Evolutionary conservation across 2,113 vertebrate genomes (phyloP).

Genomic region (Bujurquina vittata): DNA sequence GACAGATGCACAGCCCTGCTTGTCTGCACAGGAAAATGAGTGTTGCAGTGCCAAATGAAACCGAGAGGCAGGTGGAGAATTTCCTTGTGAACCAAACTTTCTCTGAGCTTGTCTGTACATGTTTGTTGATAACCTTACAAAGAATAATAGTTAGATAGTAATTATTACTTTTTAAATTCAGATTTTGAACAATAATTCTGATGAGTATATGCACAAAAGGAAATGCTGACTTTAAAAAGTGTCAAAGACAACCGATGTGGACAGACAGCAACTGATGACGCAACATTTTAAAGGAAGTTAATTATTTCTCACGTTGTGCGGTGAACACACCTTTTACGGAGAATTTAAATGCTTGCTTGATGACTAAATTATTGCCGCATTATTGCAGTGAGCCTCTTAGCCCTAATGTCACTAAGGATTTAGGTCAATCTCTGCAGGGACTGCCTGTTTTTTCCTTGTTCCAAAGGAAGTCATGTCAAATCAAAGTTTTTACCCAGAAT

Average conservation of each 20-base stretch:
- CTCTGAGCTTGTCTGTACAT: background rate
- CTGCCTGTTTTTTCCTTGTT: constrained; percentile 6
- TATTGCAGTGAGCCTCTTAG: background rate
- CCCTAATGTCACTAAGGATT: background rate
- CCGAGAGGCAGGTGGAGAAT: background rate
- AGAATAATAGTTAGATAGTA: background rate
- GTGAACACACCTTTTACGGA: background rate
- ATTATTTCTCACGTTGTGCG: background rate
- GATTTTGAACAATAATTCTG: background rate
- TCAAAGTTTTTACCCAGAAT: background rate
- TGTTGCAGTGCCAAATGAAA: constrained; percentile 13
- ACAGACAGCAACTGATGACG: background rate
- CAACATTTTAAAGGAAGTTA: background rate
- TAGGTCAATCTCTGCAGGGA: background rate
- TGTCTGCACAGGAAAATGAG: background rate
- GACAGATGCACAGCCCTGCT: background rate
- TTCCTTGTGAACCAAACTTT: background rate
- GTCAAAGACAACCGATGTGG: background rate
- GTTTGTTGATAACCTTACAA: background rate
- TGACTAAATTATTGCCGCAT: background rate
- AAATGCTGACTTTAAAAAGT: background rate
- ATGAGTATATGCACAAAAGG: background rate
- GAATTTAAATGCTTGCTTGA: background rate
- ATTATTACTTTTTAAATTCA: background rate
- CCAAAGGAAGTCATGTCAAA: background rate